Percentiles rank a stretch among this genome's conserved stretches.
phyloP scores from a whole-genome alignment of 1,140 invertebrate genomes.

The Hyposmocoma kahamanoa region DNA sequence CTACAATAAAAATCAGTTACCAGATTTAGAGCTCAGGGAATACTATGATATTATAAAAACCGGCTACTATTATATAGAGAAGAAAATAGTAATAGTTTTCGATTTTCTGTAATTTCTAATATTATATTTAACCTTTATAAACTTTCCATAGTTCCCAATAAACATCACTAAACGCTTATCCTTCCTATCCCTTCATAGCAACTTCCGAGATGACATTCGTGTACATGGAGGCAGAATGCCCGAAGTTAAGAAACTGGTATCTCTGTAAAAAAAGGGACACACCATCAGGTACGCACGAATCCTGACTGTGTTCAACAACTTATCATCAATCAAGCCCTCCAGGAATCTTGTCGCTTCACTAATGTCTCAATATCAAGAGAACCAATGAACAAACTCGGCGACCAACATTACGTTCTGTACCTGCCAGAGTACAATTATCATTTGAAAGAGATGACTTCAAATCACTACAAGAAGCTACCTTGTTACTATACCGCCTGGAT shows the following conservation, averaged over 20 bases:
- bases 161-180: constrained; percentile 19
- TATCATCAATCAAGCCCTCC: constrained; percentile 17
- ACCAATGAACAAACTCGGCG: constrained; percentile 25
- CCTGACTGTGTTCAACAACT: constrained; percentile 21
- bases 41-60: constrained; percentile 11
- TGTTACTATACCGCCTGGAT: constrained; percentile 16
- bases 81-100: constrained; percentile 2
- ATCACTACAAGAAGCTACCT: constrained; percentile 19
- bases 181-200: constrained; percentile 27
- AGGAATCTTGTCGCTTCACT: constrained; percentile 14
- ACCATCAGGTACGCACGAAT: constrained; percentile 13
- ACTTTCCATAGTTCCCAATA: constrained; percentile 16
- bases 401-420: constrained; percentile 19
- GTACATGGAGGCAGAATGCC: constrained; percentile 28
- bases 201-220: constrained; percentile 19
- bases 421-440: constrained; percentile 15
- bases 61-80: constrained; percentile 4
- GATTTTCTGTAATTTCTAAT: not conserved
- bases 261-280: constrained; percentile 17
- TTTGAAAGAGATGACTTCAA: constrained; percentile 17
- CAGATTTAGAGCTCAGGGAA: constrained; percentile 10
- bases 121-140: not conserved
- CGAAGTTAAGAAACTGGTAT: constrained; percentile 20
- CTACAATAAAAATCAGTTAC: constrained; percentile 2
- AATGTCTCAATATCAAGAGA: constrained; percentile 15